Evolutionary conservation across 2,888 invertebrate species (phyloP).

Genomic region (Lypha dubia): DNA sequence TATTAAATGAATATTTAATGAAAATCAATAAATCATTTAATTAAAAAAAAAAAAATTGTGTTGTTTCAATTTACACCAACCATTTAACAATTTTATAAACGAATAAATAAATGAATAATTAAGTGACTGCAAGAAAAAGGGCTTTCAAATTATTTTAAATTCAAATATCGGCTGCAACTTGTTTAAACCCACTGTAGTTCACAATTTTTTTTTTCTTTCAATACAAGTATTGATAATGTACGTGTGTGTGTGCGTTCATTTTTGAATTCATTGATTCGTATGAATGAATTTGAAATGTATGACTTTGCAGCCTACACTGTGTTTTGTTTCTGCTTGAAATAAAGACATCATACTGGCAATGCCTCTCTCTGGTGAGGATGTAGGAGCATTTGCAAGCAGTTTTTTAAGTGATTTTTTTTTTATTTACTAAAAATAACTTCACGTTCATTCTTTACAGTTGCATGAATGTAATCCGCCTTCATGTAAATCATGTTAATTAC

Average conservation of each 20-base stretch:
- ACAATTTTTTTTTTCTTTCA: not conserved
- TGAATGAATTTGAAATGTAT: slow-evolving; percentile 51
- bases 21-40: slow-evolving; percentile 63
- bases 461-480: slow-evolving; percentile 29
- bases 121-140: slow-evolving; percentile 1
- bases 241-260: not conserved
- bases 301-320: slow-evolving; percentile 15
- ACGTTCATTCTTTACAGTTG: not conserved
- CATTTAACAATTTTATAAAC: slow-evolving; percentile 40
- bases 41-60: slow-evolving; percentile 10
- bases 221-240: not conserved
- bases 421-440: not conserved
- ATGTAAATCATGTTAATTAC: slow-evolving; percentile 59
- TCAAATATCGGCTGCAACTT: slow-evolving; percentile 6
- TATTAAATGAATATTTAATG: slow-evolving; percentile 2
- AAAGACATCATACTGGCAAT: slow-evolving; percentile 8
- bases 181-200: slow-evolving; percentile 38
- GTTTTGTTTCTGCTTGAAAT: not conserved
- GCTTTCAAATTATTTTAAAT: slow-evolving; percentile 3
- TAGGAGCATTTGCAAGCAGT: slow-evolving; percentile 48
- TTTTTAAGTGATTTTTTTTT: too few species aligned
- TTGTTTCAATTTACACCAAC: slow-evolving; percentile 25
- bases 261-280: slow-evolving; percentile 49
- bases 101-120: slow-evolving; percentile 21
- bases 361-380: slow-evolving; percentile 58